These are phyloP conservation scores for Emys orbicularis DNA, from an alignment of 2,797 vertebrate genomes.

Conservation along the genomic window DNA sequence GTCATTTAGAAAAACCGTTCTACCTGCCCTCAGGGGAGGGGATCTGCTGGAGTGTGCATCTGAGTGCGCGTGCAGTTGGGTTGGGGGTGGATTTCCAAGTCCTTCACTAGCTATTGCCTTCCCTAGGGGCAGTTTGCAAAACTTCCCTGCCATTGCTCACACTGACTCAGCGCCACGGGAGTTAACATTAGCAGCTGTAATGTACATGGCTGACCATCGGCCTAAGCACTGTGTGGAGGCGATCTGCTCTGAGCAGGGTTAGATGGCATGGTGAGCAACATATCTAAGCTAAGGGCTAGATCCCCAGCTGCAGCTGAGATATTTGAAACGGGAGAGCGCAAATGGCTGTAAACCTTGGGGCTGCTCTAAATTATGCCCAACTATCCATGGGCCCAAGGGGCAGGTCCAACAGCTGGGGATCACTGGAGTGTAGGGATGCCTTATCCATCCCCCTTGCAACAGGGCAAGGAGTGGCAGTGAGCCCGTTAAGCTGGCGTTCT, in stretches of 20 bases:
- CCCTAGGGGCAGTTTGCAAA: neutral
- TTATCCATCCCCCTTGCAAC: neutral
- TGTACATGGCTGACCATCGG: too few relatives aligned
- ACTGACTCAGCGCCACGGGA: neutral
- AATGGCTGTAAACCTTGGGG: neutral
- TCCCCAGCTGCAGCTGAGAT: neutral
- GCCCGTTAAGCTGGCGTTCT: neutral
- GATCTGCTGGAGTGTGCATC: neutral
- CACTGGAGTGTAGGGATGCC: neutral
- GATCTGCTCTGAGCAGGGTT: neutral
- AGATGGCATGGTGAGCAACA: neutral
- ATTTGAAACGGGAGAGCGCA: neutral
- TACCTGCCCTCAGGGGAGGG: neutral
- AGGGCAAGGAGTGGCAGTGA: neutral
- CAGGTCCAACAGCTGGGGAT: neutral
- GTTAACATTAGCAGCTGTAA: neutral
- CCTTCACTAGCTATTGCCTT: neutral
- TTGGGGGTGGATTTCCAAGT: neutral
- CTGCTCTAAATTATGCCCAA: neutral
- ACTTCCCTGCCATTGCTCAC: neutral
- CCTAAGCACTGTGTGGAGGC: neutral
- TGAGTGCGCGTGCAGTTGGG: neutral
- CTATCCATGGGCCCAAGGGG: neutral
- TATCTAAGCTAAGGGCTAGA: neutral
- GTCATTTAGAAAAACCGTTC: slow-evolving; percentile 6